A percentile compares a stretch with the other conserved stretches of the same genome.
phyloP scores from a whole-genome alignment of 2,113 vertebrate species.

The Psittacara wagleri region DNA sequence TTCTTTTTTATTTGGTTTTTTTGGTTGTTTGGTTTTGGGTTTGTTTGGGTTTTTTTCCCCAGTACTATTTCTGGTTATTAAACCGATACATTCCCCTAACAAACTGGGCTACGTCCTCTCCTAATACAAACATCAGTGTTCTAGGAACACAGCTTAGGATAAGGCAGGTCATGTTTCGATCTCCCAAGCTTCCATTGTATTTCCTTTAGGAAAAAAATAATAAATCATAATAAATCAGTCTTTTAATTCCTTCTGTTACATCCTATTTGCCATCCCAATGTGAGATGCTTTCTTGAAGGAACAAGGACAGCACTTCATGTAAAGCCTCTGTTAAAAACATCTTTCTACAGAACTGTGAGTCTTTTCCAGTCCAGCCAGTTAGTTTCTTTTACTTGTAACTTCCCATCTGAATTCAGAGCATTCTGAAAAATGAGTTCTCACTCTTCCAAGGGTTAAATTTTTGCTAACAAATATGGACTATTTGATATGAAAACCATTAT shows the following conservation, averaged over 20 bases:
- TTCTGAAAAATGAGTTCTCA: slow-evolving; percentile 55
- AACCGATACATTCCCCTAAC: not conserved
- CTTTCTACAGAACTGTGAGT: slow-evolving; percentile 53
- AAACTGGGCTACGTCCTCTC: not conserved
- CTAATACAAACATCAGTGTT: not conserved
- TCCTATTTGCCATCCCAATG: slow-evolving; percentile 54
- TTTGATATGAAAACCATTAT: slow-evolving; percentile 85
- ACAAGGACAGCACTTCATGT: slow-evolving; percentile 63
- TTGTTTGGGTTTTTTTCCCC: not conserved
- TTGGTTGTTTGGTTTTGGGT: not conserved
- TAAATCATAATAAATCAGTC: not conserved
- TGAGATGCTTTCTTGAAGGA: slow-evolving; percentile 6
- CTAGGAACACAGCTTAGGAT: not conserved
- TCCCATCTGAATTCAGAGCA: slow-evolving; percentile 57
- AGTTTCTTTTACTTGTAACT: slow-evolving; percentile 66
- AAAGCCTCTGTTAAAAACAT: slow-evolving; percentile 57
- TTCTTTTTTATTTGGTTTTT: not conserved
- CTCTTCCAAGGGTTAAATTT: slow-evolving; percentile 81
- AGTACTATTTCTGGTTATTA: not conserved
- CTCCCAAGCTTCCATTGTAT: not conserved
- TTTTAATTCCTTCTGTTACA: slow-evolving; percentile 60
- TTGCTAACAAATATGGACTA: slow-evolving; percentile 77
- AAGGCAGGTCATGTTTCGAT: not conserved
- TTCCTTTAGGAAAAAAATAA: not conserved
- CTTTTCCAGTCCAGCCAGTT: slow-evolving; percentile 63